phyloP scores from a whole-genome alignment of 2,888 invertebrate species.

The Conus canariensis region DNA sequence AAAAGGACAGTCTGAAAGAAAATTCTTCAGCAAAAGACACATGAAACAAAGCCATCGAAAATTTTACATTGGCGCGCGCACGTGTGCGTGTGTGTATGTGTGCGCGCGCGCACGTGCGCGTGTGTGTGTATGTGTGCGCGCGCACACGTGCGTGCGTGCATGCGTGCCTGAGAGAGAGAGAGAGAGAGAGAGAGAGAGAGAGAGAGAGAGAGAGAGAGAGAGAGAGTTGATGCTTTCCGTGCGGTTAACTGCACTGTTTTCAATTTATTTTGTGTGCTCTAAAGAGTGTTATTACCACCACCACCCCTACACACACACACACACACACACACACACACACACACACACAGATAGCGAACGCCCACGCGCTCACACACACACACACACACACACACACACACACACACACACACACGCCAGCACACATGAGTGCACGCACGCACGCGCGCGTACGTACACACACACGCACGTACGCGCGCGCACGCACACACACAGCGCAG shows the following conservation, averaged over 20 bases:
- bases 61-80: neutral
- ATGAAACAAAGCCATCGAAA: too few relatives aligned
- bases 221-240: neutral
- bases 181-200: too few relatives aligned
- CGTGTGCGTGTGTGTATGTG: neutral
- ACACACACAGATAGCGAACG: neutral
- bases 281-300: too few relatives aligned
- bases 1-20: too few relatives aligned
- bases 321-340: slow-evolving; percentile 16
- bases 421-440: neutral
- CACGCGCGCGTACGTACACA: neutral
- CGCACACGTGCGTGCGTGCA: neutral
- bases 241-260: too few relatives aligned
- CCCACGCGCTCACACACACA: neutral
- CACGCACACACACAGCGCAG: neutral
- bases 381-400: neutral
- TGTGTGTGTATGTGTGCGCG: neutral
- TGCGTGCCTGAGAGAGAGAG: neutral
- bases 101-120: neutral
- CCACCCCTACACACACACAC: neutral
- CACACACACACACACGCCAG: neutral
- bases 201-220: too few relatives aligned
- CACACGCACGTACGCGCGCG: neutral
- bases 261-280: too few relatives aligned
- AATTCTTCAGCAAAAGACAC: too few relatives aligned